Conservation (phyloP, 2,888 invertebrate genomes). For the Aquatica leii region DNA sequence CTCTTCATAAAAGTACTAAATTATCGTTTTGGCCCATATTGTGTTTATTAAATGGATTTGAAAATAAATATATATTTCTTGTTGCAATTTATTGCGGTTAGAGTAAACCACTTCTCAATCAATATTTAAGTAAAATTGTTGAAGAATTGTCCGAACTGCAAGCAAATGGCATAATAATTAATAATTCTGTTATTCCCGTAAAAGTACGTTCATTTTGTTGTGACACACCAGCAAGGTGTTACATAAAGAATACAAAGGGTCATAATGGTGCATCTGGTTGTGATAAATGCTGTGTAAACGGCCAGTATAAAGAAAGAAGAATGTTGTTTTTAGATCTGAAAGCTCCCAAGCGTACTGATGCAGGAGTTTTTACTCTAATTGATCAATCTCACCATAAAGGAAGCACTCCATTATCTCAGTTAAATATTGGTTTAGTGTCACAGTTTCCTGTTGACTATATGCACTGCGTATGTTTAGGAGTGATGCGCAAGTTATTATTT, state of each 20-base stretch:
- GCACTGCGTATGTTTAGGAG: conserved; percentile 42
- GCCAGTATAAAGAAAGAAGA: conserved; percentile 29
- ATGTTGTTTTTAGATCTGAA: conserved; percentile 39
- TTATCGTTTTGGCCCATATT: neutral
- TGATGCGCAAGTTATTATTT: conserved; percentile 42
- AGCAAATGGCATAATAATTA: conserved; percentile 27
- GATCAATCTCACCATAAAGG: neutral
- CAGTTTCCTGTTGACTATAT: conserved; percentile 41
- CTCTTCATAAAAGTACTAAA: neutral
- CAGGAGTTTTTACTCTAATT: neutral
- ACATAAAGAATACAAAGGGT: conserved; percentile 36
- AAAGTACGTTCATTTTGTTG: conserved; percentile 36
- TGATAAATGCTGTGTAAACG: conserved; percentile 42
- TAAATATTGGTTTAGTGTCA: conserved; percentile 36
- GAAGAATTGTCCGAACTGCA: conserved; percentile 30
- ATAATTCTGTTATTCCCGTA: conserved; percentile 16
- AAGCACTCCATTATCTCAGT: conserved; percentile 28
- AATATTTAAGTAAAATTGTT: conserved; percentile 39
- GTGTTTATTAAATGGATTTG: neutral
- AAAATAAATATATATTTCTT: neutral
- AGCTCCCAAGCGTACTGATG: conserved; percentile 28
- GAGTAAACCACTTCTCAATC: conserved; percentile 32
- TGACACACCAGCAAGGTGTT: conserved; percentile 40
- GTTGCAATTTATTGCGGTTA: neutral
- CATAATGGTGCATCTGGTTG: conserved; percentile 43